phyloP scores from a whole-genome alignment of 2,888 invertebrate species.

The Sipha maydis region DNA sequence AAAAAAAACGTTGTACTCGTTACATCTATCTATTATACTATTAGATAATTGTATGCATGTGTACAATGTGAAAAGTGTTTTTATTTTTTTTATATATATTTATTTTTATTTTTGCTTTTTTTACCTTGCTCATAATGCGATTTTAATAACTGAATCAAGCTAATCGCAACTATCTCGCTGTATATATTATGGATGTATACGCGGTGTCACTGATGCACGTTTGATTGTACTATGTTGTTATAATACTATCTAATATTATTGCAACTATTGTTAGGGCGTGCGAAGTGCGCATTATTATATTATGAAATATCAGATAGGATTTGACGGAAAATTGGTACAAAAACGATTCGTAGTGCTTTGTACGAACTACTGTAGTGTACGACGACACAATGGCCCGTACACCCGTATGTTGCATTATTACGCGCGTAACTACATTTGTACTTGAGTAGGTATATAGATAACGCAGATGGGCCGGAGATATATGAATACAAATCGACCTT shows the following conservation, averaged over 20 bases:
- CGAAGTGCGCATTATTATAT: neutral
- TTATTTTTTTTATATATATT: no score
- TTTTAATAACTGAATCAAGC: neutral
- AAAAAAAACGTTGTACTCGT: neutral
- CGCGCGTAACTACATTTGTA: no score
- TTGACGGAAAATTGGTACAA: neutral
- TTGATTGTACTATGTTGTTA: no score
- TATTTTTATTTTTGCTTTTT: neutral
- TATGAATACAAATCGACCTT: no score
- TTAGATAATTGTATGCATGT: neutral
- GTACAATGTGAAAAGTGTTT: no score
- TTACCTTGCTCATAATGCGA: neutral
- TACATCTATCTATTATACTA: neutral
- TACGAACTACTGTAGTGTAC: no score
- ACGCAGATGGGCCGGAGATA: no score
- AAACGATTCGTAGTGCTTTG: neutral
- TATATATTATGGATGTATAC: no score
- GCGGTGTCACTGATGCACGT: no score
- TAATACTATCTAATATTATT: neutral
- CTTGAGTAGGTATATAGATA: no score
- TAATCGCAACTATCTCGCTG: neutral
- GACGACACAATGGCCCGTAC: no score
- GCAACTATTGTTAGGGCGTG: neutral
- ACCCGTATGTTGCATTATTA: no score
- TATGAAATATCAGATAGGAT: neutral